Base-by-base conservation (phyloP, 2,888 invertebrate genomes). In the Sisyra terminalis region DNA sequence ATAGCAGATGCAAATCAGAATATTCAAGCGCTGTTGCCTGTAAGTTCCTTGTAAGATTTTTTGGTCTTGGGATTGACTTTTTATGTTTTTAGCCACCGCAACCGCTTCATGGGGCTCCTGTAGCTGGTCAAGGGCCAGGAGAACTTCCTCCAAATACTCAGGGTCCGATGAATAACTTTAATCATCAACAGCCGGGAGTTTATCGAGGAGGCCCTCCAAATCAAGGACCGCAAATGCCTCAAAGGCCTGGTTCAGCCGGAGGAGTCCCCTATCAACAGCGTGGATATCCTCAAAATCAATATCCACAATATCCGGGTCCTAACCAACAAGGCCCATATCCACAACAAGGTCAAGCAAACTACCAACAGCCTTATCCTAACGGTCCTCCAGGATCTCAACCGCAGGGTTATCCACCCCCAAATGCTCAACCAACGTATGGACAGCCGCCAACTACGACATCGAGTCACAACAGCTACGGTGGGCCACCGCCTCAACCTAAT, bases 1-100 rank as follows among this genome's bases (percentile, higher is more conserved):
- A 75, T 97, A 46, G 96, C 96, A n/a, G 97, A 98, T 67, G 82
- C 89, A 13, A 86, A 85, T 58, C 92, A 92, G 67, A 93, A 90
- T 64, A 83, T 93, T 49, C 84, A 87, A 58, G 77, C 81, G 44
- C 71, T 92, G 52, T 66, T 93, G 55, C 93, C 93, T 55, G 92
- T 92, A 73, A 76, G 72, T 63, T 16, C 9, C 10, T 3, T 34
- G 13, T 14, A 5, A 10, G 2, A 6, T 15, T 14, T 11, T 16
- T 38, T 38, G 15, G 14, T 24, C 7, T 24, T 24, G 24, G 24
- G 17, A 11, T 10, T 16, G 11, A 34, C 15, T 7, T 17, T 9
- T 18, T 18, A 24, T 14, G 9, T 7, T 43, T 38, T 29, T 38
- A 43, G 43, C 43, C 43, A n/a, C 43, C 43, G 18, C 45, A 45